Base-by-base conservation (phyloP, 2,888 invertebrate species). In the Xestobium rufovillosum region DNA sequence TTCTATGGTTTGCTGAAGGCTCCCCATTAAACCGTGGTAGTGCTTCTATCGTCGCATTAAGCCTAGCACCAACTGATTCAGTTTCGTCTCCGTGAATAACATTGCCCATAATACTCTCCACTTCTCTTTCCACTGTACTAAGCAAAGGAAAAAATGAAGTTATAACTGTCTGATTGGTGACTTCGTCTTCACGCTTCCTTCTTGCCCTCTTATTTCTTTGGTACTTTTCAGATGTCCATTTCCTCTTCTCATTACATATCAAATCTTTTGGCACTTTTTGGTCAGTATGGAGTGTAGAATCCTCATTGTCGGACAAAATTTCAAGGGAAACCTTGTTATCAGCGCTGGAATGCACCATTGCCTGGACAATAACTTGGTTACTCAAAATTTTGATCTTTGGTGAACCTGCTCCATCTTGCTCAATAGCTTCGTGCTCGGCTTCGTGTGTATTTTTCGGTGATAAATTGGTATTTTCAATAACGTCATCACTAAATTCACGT, bases 131-230 rank as follows among this genome's bases (percentile, higher is more conserved):
- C 14, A 33, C 33, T 26, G 3, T 33, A 10, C 26, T 25, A 14
- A 25, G 13, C 25, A 33, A 23, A 33, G 33, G 26, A 25, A 23
- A 33, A 33, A 26, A 33, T 33, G 33, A 33, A 26, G 33, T 31
- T 15, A 31, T 15, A 15, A 15, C 31, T 15, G 13, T 13, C 26
- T 33, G 25, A 26, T 33, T 26, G 14, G 25, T 26, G 10, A 33
- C 26, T 26, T 33, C 26, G 15, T 4, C 10, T 17, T 33, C 33
- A 9, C 33, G 25, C 26, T 33, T 33, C 26, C 26, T 33, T 33
- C 14, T 33, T 10, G 26, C n/a, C n/a, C 23, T 23, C n/a, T 23
- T n/a, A 23, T n/a, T 26, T 33, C 33, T 33, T 33, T 26, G 33
- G 17, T 33, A 33, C n/a, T 33, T 33, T 26, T 33, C 15, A 16